These are phyloP conservation scores for Microtus richardsoni DNA, from an alignment of 2,113 vertebrate species.

Conservation along the genomic window DNA sequence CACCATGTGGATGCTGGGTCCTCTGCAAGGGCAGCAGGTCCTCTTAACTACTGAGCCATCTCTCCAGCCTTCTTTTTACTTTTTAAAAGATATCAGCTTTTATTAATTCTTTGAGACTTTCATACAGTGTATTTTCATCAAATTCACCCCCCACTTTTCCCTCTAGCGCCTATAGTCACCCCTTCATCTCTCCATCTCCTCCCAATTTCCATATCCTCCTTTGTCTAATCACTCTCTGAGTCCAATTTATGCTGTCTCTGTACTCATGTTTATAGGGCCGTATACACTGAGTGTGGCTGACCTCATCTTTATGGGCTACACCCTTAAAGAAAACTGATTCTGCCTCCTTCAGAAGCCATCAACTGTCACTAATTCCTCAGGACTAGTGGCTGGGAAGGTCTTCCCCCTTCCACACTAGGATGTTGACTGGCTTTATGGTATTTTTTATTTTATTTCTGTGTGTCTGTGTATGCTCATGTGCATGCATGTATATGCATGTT, in stretches of 20 bases:
- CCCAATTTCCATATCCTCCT: neutral
- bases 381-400: neutral
- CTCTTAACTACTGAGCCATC: neutral
- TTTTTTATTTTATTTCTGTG: neutral
- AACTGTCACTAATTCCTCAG: neutral
- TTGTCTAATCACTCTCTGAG: neutral
- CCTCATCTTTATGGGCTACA: neutral
- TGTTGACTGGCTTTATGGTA: neutral
- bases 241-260: neutral
- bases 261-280: neutral
- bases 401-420: neutral
- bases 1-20: neutral
- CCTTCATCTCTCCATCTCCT: neutral
- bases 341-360: neutral
- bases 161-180: neutral
- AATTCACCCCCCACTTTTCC: too few species aligned
- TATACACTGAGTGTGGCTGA: neutral
- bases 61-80: neutral
- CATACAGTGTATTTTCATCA: neutral
- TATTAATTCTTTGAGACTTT: neutral
- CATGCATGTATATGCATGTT: too few species aligned
- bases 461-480: neutral
- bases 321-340: neutral
- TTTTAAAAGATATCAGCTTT: neutral
- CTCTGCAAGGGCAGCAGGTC: neutral